Conservation (phyloP, 2,797 vertebrate genomes). For the Sylvilagus floridanus region DNA sequence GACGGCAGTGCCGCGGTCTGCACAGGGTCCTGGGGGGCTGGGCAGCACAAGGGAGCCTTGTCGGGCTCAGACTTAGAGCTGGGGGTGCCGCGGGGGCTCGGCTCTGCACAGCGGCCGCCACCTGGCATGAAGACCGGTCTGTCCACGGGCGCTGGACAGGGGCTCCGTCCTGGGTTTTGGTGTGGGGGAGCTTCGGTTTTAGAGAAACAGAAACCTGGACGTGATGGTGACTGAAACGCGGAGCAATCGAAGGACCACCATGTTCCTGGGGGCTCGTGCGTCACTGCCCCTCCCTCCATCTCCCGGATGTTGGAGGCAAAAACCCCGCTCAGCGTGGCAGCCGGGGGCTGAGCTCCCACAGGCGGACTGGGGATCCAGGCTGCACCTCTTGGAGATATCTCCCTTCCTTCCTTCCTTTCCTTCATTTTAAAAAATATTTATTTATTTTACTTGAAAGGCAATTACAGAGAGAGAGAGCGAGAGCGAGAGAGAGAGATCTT, state of each 20-base stretch:
- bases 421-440: no score
- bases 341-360: rapidly evolving
- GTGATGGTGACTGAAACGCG: not conserved
- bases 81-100: rapidly evolving
- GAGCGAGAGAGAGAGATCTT: no score
- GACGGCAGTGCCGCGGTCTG: not conserved
- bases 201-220: not conserved
- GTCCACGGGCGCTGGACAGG: rapidly evolving
- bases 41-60: not conserved
- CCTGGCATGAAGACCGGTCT: rapidly evolving
- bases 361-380: rapidly evolving
- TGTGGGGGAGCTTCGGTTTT: not conserved
- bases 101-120: rapidly evolving
- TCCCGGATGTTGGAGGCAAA: rapidly evolving
- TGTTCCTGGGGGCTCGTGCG: not conserved
- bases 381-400: not conserved
- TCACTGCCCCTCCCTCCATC: rapidly evolving
- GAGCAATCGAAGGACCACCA: rapidly evolving
- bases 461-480: no score
- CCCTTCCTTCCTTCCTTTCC: no score
- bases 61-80: not conserved
- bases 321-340: rapidly evolving
- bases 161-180: not conserved
- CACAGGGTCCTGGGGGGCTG: conserved; percentile 45
- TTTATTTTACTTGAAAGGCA: no score